Evolutionary conservation across 2,888 invertebrate genomes (phyloP), one percentile per base, ranked within the genome.

Genomic region (Dyspetes luteomarginatus): DNA sequence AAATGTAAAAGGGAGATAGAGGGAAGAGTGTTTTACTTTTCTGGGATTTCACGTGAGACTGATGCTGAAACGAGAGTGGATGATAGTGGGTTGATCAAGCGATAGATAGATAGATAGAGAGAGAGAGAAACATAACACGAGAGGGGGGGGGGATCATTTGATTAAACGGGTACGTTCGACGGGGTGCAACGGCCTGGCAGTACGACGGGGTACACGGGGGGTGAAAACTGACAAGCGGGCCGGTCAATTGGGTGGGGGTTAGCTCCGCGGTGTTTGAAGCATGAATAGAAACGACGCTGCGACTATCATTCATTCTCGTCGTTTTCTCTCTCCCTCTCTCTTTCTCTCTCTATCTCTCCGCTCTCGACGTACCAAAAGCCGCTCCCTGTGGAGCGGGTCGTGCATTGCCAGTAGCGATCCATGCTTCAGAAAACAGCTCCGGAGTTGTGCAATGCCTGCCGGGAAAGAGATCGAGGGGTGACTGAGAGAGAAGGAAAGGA

Each of bases 121-220:
- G 71, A 19, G 75, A 73, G 62, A 67, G 55, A 75, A 85, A 84
- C 75, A 24, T 41, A 62, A 36, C 4, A 36, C 19, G 36, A 15
- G 24, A 22, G 73, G 9, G 60, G 36, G 55, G 30, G 72, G 30
- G 77, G 81, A 77, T 81, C 89, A 90, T 90, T 87, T 88, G 89
- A 89, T 90, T 89, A 90, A 87, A 85, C 88, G 86, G 84, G 50
- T 85, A 86, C 87, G 73, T 68, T 77, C 81, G 77, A 56, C 73
- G 73, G 58, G 52, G 64, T 62, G 77, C 62, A 68, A 73, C 68
- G 73, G 77, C 58, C 68, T 50, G 72, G n/a, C 41, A 41, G 45
- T 55, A 36, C 17, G 19, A 36, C 24, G 64, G 30, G 45, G 17
- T 36, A 2, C 5, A n/a, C 55, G 41, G 36, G 50, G 41, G 28